A percentile compares a stretch with the other conserved stretches of the same genome.
These are phyloP conservation scores for Siderastrea siderea DNA, from an alignment of 92 coral and sea anemone species.

Conservation along the genomic window DNA sequence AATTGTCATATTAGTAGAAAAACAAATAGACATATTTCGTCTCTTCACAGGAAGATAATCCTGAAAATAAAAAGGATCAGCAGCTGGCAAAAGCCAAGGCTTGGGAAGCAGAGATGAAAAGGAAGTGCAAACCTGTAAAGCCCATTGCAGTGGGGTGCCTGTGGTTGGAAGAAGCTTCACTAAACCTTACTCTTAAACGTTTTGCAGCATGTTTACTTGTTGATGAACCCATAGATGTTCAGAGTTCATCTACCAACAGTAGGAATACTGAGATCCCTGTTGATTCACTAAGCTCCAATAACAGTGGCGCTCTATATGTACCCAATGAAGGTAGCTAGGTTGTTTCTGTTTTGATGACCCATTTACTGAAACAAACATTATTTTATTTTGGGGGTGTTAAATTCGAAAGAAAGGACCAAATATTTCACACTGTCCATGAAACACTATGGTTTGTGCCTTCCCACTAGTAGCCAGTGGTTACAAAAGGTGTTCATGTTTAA, in stretches of 20 bases:
- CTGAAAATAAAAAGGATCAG: conserved; percentile 71
- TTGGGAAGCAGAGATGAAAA: conserved; percentile 96
- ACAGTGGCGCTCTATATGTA: conserved; percentile 84
- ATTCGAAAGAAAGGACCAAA: no score
- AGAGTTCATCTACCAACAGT: conserved; percentile 10
- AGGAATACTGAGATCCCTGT: neutral
- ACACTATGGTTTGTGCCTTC: no score
- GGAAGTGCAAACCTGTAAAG: conserved; percentile 92
- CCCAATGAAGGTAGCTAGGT: conserved; percentile 90
- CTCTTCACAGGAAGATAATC: conserved; percentile 25
- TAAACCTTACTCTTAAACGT: conserved; percentile 74
- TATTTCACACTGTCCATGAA: no score
- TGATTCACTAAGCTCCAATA: conserved; percentile 12
- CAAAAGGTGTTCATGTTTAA: no score
- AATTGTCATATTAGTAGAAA: neutral
- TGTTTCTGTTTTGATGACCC: neutral
- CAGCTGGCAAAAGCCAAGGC: conserved; percentile 95
- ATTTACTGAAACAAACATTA: no score
- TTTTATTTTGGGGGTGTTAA: no score
- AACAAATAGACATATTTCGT: neutral
- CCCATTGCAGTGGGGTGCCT: conserved; percentile 92
- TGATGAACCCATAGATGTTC: conserved; percentile 65
- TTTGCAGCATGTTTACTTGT: conserved; percentile 88
- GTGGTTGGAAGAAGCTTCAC: conserved; percentile 77
- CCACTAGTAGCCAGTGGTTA: no score